Conservation (phyloP, 2,797 vertebrate species). For the Phrynocephalus vlangalii region DNA sequence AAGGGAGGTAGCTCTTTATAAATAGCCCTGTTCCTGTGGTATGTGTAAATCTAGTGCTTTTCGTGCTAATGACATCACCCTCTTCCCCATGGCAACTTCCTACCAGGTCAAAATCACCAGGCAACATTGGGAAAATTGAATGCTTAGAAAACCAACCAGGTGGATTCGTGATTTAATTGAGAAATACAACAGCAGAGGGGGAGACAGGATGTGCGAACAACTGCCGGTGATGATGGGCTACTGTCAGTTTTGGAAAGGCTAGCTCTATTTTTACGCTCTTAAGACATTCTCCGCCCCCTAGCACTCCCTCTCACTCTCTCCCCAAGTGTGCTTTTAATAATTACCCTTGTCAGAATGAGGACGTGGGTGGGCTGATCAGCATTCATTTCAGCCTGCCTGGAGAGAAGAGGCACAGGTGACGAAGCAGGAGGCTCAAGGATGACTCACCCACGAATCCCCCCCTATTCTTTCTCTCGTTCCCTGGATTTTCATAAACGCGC, state of each 20-base stretch:
- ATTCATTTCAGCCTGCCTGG: slow-evolving; percentile 52
- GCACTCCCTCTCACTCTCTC: not conserved
- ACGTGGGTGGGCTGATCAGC: slow-evolving; percentile 61
- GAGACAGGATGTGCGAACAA: slow-evolving; percentile 26
- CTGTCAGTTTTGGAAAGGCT: slow-evolving; percentile 39
- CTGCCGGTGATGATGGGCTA: not conserved
- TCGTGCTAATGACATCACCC: slow-evolving; percentile 82
- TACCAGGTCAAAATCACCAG: slow-evolving; percentile 78
- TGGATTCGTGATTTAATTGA: slow-evolving; percentile 71
- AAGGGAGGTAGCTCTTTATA: slow-evolving; percentile 72
- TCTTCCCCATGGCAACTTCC: slow-evolving; percentile 83
- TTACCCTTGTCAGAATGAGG: slow-evolving; percentile 43
- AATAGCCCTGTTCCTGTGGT: slow-evolving; percentile 79
- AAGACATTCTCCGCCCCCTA: slow-evolving; percentile 1
- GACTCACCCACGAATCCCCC: slow-evolving; percentile 74
- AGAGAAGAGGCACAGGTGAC: slow-evolving; percentile 76
- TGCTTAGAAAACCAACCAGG: slow-evolving; percentile 62
- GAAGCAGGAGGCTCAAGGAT: slow-evolving; percentile 73
- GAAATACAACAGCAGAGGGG: slow-evolving; percentile 44
- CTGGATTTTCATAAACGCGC: slow-evolving; percentile 33
- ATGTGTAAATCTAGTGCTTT: slow-evolving; percentile 82
- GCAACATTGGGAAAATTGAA: slow-evolving; percentile 71
- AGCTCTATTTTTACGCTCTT: not conserved
- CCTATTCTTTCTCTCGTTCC: slow-evolving; percentile 28
- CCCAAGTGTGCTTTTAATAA: not conserved